Evolutionary conservation across 2,888 invertebrate species (phyloP).

Genomic region (Calameuta pallipes): DNA sequence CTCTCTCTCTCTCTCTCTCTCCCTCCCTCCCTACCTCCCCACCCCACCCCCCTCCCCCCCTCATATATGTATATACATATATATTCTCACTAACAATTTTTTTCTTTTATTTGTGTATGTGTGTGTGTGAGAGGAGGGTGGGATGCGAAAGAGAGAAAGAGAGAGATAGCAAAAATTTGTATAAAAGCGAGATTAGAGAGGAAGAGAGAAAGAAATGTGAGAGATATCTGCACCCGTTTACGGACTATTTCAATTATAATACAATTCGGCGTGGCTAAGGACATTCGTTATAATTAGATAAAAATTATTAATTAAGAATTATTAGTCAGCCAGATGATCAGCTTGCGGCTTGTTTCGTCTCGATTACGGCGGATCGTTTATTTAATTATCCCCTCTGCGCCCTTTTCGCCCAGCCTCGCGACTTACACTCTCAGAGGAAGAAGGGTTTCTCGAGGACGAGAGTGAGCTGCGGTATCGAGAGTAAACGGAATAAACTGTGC

Average conservation of each 20-base stretch:
- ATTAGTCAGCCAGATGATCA: neutral
- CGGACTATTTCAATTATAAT: neutral
- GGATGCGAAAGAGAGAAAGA: slow-evolving; percentile 18
- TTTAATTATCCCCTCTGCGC: neutral
- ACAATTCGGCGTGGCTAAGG: neutral
- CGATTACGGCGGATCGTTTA: neutral
- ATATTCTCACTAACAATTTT: neutral
- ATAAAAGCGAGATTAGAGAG: slow-evolving; percentile 14
- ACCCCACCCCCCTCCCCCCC: no score
- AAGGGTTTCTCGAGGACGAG: neutral
- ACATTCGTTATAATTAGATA: neutral
- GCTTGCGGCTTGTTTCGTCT: neutral
- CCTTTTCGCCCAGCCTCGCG: neutral
- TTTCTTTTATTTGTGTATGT: neutral
- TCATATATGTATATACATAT: neutral
- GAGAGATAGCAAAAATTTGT: slow-evolving; percentile 25
- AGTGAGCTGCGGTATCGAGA: neutral
- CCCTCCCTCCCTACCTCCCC: no score
- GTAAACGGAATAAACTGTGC: neutral
- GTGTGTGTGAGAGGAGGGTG: no score
- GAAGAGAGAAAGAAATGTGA: slow-evolving; percentile 36
- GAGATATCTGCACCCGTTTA: slow-evolving; percentile 1
- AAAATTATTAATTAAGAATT: neutral
- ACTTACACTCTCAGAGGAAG: neutral
- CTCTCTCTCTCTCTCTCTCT: neutral